Evolutionary conservation across 2,797 vertebrate species (phyloP), one percentile per base, ranked within the genome.

Genomic region (Miichthys miiuy): DNA sequence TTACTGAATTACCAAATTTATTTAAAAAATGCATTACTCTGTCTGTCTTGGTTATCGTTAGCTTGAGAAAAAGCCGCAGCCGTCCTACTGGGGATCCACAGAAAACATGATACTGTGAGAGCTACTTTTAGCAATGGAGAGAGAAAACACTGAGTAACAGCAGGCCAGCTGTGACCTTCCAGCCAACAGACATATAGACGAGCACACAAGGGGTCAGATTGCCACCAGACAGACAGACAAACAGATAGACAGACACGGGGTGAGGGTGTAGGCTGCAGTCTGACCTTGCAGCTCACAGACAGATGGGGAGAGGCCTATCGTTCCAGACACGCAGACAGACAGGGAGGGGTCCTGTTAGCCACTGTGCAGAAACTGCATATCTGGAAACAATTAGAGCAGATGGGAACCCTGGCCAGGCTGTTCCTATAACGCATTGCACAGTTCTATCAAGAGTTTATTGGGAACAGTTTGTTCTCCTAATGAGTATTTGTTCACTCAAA

Each of bases 351-450:
- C 73, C 81, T 38, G 84, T 69, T 82, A 83, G 89, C 91, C 84
- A 84, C 91, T 88, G 75, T 86, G 87, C 85, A 88, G 77, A 90
- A 90, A 91, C 77, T 75, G 86, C 85, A 86, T 89, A 89, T 93
- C 93, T 93, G 93, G 91, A 92, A 94, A 88, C 90, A 87, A 94
- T 94, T 91, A 94, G 72, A 80, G 77, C 76, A 48, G 75, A 91
- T 87, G 84, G 80, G 84, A 93, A 87, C 66, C 80, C 68, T 12
- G 63, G 73, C 72, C 65, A 55, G 70, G 64, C 48, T 69, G 20
- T 77, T 89, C 81, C 75, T 85, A 46, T 72, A 66, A 41, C 64
- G 80, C 80, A 55, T 80, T 57, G 88, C 80, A 71, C 67, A 74
- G 57, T 74, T 84, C 63, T 72, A 73, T 82, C 72, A 69, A 23